Evolutionary conservation across 2,797 vertebrate species (phyloP).

Genomic region (Amblyraja radiata): DNA sequence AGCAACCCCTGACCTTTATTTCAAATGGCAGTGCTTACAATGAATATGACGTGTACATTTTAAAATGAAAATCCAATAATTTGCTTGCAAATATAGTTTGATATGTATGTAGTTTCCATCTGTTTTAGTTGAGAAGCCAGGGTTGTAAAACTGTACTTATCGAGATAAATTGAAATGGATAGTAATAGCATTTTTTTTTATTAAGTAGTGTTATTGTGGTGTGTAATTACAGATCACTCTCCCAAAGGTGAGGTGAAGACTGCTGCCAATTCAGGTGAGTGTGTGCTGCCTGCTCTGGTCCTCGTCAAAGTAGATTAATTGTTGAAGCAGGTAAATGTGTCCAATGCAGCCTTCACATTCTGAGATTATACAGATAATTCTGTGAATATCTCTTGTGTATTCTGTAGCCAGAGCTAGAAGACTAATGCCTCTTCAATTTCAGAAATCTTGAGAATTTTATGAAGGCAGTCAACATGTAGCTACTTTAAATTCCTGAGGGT

Average conservation of each 20-base stretch:
- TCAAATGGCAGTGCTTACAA: not conserved
- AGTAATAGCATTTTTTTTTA: not conserved
- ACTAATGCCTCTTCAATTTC: not conserved
- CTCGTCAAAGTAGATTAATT: not conserved
- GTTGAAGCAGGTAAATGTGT: not conserved
- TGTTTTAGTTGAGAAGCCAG: not conserved
- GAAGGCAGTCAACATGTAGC: not conserved
- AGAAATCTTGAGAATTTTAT: not conserved
- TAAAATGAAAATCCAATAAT: not conserved
- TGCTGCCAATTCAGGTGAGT: slow-evolving; percentile 14
- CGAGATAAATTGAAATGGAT: not conserved
- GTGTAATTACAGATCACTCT: slow-evolving; percentile 29
- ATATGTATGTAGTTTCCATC: not conserved
- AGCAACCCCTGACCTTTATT: no score
- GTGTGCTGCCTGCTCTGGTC: not conserved
- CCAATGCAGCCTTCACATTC: not conserved
- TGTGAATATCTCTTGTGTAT: not conserved
- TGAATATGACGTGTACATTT: not conserved
- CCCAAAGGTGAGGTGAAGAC: slow-evolving; percentile 18
- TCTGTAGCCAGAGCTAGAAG: not conserved
- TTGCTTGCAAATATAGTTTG: not conserved
- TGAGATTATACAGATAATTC: not conserved
- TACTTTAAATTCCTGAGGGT: not conserved
- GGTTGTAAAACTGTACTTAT: not conserved
- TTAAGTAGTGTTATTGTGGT: slow-evolving; percentile 16